These are phyloP conservation scores for Odobenus rosmarus DNA, from an alignment of 2,113 vertebrate genomes.

Conservation along the genomic window DNA sequence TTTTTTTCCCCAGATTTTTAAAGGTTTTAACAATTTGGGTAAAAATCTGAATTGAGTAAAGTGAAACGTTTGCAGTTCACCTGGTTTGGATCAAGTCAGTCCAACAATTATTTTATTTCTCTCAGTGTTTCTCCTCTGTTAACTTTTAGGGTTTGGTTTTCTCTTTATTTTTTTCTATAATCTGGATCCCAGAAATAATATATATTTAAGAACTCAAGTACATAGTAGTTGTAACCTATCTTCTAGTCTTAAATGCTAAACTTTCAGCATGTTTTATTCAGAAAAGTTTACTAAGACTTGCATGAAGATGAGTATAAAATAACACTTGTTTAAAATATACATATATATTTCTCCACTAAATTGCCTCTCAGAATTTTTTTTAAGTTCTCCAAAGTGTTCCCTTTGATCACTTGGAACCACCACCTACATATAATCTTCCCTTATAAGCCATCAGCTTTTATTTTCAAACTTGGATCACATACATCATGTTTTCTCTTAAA, in stretches of 20 bases:
- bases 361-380: neutral
- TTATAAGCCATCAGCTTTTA: neutral
- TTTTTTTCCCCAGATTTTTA: neutral
- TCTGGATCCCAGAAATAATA: neutral
- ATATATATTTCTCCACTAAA: neutral
- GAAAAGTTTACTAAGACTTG: neutral
- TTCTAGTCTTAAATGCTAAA: neutral
- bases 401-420: neutral
- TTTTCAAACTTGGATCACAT: neutral
- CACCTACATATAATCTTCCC: neutral
- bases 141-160: neutral
- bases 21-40: neutral
- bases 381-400: neutral
- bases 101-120: neutral
- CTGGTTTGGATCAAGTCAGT: neutral
- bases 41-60: conserved; percentile 33
- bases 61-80: neutral
- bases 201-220: neutral
- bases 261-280: conserved; percentile 15
- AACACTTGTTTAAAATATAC: neutral
- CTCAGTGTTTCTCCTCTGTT: conserved; percentile 8
- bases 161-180: neutral
- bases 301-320: neutral
- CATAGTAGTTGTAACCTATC: neutral
- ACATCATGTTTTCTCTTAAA: conserved; percentile 22